Conservation (phyloP, 1,140 invertebrate genomes). For the Papilio xuthus region DNA sequence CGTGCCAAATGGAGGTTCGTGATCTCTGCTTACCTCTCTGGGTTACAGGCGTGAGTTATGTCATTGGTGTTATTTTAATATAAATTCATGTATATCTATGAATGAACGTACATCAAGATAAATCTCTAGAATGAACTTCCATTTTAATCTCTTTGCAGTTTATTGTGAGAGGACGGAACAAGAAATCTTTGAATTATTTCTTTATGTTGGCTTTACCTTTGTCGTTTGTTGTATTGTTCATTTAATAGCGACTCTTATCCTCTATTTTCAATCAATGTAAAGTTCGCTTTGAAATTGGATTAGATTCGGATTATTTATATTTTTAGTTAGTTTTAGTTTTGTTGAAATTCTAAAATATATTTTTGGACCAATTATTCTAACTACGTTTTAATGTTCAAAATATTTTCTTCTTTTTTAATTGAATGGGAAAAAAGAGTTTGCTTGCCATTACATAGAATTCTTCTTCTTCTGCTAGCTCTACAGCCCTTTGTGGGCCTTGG, state of each 20-base stretch:
- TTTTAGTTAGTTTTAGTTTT: background rate
- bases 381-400: too few relatives aligned
- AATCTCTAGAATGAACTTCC: background rate
- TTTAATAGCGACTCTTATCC: background rate
- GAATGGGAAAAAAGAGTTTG: too few relatives aligned
- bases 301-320: background rate
- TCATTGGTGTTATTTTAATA: background rate
- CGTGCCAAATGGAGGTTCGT: too few relatives aligned
- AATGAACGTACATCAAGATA: background rate
- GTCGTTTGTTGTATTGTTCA: background rate
- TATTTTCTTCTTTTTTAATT: too few relatives aligned
- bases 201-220: constrained; percentile 23
- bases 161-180: constrained; percentile 5
- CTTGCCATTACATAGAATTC: too few relatives aligned
- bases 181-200: constrained; percentile 5
- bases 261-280: background rate
- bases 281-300: background rate
- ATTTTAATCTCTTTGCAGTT: constrained; percentile 20
- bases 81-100: background rate
- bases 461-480: too few relatives aligned
- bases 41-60: too few relatives aligned
- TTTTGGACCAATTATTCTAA: too few relatives aligned
- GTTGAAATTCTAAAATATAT: background rate
- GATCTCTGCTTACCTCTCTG: too few relatives aligned
- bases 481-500: too few relatives aligned